These are phyloP conservation scores for Telmatochromis brachygnathus DNA, from an alignment of 2,113 vertebrate species.

Conservation along the genomic window DNA sequence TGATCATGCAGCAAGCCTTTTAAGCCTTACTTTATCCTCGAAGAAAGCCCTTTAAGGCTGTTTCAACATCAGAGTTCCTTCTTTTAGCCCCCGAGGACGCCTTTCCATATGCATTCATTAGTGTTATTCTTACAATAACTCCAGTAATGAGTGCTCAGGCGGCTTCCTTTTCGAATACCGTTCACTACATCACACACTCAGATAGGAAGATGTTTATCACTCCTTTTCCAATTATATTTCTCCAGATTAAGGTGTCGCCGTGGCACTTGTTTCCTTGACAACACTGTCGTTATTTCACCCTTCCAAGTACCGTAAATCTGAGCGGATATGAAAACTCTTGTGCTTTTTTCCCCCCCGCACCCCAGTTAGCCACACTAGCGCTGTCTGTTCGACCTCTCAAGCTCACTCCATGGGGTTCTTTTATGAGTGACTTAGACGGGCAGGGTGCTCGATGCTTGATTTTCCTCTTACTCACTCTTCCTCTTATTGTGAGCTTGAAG, in stretches of 20 bases:
- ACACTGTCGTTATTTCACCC: constrained; percentile 57
- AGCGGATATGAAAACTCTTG: constrained; percentile 59
- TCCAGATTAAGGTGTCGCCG: constrained; percentile 66
- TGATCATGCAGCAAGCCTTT: background rate
- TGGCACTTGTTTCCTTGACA: constrained; percentile 73
- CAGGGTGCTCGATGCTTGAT: background rate
- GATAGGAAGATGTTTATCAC: constrained; percentile 64
- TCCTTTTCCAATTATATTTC: constrained; percentile 68
- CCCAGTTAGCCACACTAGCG: constrained; percentile 3
- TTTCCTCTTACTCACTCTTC: background rate
- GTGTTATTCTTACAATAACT: constrained; percentile 49
- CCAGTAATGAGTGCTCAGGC: constrained; percentile 50
- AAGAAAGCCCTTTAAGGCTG: background rate
- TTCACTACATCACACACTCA: constrained; percentile 47
- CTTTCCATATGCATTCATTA: constrained; percentile 44
- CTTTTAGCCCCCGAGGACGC: background rate
- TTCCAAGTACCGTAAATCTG: constrained; percentile 54
- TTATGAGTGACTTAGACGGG: constrained; percentile 18
- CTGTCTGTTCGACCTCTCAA: constrained; percentile 32
- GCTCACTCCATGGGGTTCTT: constrained; percentile 7
- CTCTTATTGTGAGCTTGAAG: constrained; percentile 6
- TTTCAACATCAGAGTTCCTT: constrained; percentile 3
- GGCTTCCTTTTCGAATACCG: constrained; percentile 24
- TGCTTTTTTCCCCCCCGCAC: background rate
- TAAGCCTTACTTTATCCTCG: background rate